Conservation (phyloP, 2,888 invertebrate species). For the Leptopilina myrica region DNA sequence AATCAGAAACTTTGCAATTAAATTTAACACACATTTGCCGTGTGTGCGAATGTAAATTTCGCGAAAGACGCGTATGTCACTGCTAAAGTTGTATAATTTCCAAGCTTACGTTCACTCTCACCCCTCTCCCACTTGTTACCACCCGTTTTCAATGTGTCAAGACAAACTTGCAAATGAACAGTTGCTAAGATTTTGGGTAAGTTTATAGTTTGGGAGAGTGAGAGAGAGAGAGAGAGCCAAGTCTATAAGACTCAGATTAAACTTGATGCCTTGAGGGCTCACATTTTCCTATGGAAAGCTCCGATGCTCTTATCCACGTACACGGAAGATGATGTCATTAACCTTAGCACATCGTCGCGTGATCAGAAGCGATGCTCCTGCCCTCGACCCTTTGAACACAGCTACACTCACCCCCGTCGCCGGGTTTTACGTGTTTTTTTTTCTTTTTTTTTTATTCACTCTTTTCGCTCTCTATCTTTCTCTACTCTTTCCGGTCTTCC, state of each 20-base stretch:
- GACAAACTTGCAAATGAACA: conserved; percentile 20
- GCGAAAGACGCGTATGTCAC: neutral
- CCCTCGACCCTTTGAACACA: conserved; percentile 58
- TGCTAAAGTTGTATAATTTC: conserved; percentile 9
- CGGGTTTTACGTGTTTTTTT: conserved; percentile 16
- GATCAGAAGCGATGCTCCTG: conserved; percentile 64
- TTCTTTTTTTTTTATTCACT: conserved; percentile 52
- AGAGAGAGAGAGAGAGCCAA: neutral
- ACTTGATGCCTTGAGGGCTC: conserved; percentile 7
- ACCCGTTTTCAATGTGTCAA: conserved; percentile 2
- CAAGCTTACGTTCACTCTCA: neutral
- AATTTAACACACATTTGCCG: neutral
- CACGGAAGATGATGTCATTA: conserved; percentile 66
- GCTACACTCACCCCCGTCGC: conserved; percentile 18
- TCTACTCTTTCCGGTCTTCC: neutral
- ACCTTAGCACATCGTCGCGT: conserved; percentile 69
- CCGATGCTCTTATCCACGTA: neutral
- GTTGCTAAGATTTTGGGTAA: conserved; percentile 23
- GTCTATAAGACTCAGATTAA: neutral
- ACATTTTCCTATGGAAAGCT: neutral
- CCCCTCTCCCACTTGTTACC: no score
- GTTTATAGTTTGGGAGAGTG: neutral
- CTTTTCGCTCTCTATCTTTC: neutral
- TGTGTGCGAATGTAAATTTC: neutral
- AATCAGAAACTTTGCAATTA: conserved; percentile 15